phyloP scores from a whole-genome alignment of 1,140 invertebrate species.

The Monochamus saltuarius region DNA sequence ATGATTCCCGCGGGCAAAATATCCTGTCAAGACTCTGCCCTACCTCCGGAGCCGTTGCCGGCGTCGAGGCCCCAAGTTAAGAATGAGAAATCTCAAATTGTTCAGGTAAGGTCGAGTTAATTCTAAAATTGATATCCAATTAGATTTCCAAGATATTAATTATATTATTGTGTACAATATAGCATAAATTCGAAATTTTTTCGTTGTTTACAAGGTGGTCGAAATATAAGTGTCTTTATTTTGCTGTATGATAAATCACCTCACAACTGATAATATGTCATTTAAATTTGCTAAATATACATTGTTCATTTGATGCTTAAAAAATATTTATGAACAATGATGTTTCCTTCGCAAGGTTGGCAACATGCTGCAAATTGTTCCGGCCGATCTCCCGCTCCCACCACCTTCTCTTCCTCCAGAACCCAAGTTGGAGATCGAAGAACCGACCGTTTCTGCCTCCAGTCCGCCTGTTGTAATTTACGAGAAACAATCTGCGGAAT shows the following conservation, averaged over 20 bases:
- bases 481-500: conserved; percentile 36
- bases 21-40: too few relatives aligned
- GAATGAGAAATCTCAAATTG: conserved; percentile 8
- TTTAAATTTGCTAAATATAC: neutral
- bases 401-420: conserved; percentile 6
- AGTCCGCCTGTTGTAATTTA: neutral
- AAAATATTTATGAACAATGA: conserved; percentile 8
- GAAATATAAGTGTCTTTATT: too few relatives aligned
- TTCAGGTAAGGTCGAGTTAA: conserved; percentile 13
- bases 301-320: too few relatives aligned
- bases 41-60: too few relatives aligned
- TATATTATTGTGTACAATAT: too few relatives aligned
- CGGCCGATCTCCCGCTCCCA: conserved; percentile 32
- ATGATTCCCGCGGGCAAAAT: too few relatives aligned
- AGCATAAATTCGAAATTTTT: too few relatives aligned
- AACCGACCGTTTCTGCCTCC: neutral
- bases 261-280: too few relatives aligned
- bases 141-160: too few relatives aligned
- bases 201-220: too few relatives aligned
- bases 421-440: conserved; percentile 19
- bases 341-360: conserved; percentile 54
- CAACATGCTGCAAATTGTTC: conserved; percentile 61
- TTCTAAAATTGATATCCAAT: too few relatives aligned
- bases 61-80: too few relatives aligned
- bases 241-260: neutral